Evolutionary conservation across 2,113 vertebrate species (phyloP).

Genomic region (Leuciscus idus): DNA sequence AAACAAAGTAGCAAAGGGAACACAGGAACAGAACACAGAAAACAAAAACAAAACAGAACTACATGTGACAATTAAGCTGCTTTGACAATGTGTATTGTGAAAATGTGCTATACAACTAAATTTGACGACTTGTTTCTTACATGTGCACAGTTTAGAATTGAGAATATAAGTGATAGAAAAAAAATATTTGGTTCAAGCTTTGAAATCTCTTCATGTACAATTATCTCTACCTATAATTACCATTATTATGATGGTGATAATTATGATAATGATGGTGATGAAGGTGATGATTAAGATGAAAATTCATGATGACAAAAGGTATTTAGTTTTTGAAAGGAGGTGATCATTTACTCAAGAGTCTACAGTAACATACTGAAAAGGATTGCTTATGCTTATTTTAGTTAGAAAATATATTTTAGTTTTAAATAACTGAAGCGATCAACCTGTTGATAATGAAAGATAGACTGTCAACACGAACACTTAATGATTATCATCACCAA

Average conservation of each 20-base stretch:
- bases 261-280: not conserved
- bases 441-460: not conserved
- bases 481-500: not conserved
- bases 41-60: no score
- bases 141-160: not conserved
- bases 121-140: not conserved
- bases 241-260: conserved; percentile 15
- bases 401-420: not conserved
- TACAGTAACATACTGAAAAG: not conserved
- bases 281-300: not conserved
- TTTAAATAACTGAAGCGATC: not conserved
- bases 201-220: not conserved
- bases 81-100: not conserved
- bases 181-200: not conserved
- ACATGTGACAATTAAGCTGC: not conserved
- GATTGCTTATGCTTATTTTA: not conserved
- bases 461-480: not conserved
- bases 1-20: no score
- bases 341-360: not conserved
- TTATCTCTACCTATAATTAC: not conserved
- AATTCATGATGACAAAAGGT: not conserved
- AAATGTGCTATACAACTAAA: not conserved
- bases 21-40: no score
- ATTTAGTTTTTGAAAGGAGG: conserved; percentile 1
- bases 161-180: not conserved